Percentiles rank a stretch among this genome's conserved stretches.
Conservation (phyloP, 2,797 vertebrate species). For the Chiloscyllium punctatum region DNA sequence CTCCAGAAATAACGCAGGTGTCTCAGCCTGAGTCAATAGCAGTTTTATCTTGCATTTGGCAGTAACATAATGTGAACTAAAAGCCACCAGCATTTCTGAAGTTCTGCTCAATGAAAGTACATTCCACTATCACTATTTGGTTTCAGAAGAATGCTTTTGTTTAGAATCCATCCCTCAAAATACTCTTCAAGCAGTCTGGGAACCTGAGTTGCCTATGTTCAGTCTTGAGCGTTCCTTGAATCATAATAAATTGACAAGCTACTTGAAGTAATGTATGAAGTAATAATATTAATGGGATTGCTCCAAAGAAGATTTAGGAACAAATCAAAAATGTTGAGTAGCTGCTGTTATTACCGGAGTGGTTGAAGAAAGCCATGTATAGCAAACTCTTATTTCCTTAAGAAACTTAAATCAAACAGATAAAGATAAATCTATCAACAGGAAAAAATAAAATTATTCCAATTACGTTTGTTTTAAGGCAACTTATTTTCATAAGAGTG, state of each 20-base stretch:
- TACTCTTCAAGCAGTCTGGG: slow-evolving; percentile 35
- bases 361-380: slow-evolving; percentile 13
- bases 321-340: slow-evolving; percentile 41
- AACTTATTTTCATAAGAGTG: neutral
- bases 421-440: neutral
- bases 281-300: slow-evolving; percentile 47
- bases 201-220: slow-evolving; percentile 41
- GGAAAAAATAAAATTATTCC: neutral
- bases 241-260: slow-evolving; percentile 40
- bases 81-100: slow-evolving; percentile 28
- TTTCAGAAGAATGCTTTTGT: slow-evolving; percentile 50
- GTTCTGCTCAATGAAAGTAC: slow-evolving; percentile 36
- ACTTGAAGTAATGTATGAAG: slow-evolving; percentile 39
- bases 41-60: slow-evolving; percentile 33
- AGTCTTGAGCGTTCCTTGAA: slow-evolving; percentile 21
- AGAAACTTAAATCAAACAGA: neutral
- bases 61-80: neutral
- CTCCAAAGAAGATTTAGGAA: slow-evolving; percentile 50
- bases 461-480: neutral
- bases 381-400: neutral
- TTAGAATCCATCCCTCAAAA: slow-evolving; percentile 43
- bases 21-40: slow-evolving; percentile 6
- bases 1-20: slow-evolving; percentile 30
- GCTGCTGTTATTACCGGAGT: slow-evolving; percentile 41
- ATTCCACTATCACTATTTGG: slow-evolving; percentile 42